phyloP scores from a whole-genome alignment of 2,113 vertebrate genomes.

The Heterotilapia buettikoferi region DNA sequence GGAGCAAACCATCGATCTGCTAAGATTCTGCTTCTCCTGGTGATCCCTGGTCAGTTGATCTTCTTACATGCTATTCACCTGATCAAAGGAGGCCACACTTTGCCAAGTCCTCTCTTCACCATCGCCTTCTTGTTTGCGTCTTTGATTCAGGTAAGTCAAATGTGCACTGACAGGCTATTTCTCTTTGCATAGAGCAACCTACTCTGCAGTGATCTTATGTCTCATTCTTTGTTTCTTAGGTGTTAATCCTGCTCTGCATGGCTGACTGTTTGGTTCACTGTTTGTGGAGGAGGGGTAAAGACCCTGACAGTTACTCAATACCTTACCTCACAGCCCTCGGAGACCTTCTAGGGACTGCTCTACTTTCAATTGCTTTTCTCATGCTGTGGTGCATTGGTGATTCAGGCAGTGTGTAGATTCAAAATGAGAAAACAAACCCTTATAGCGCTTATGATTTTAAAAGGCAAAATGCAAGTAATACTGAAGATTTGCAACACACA shows the following conservation, averaged over 20 bases:
- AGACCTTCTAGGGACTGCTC: slow-evolving; percentile 85
- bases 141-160: slow-evolving; percentile 79
- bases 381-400: slow-evolving; percentile 46
- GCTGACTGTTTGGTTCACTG: slow-evolving; percentile 83
- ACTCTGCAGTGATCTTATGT: not conserved
- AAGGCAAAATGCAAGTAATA: not conserved
- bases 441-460: not conserved
- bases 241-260: slow-evolving; percentile 78
- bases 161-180: not conserved
- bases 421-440: not conserved
- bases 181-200: not conserved
- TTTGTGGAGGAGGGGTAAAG: slow-evolving; percentile 81
- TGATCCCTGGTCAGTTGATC: slow-evolving; percentile 85
- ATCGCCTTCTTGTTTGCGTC: slow-evolving; percentile 80
- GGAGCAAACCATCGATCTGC: slow-evolving; percentile 84
- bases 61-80: slow-evolving; percentile 81
- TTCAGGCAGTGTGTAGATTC: not conserved
- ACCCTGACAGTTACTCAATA: slow-evolving; percentile 91
- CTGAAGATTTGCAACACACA: not conserved
- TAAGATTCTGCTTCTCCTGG: slow-evolving; percentile 81
- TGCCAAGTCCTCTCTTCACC: slow-evolving; percentile 75
- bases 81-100: slow-evolving; percentile 73
- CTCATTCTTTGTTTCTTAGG: slow-evolving; percentile 63
- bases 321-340: slow-evolving; percentile 92
- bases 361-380: slow-evolving; percentile 82